phyloP scores from a whole-genome alignment of 2,113 vertebrate genomes.

The Cebidichthys violaceus region DNA sequence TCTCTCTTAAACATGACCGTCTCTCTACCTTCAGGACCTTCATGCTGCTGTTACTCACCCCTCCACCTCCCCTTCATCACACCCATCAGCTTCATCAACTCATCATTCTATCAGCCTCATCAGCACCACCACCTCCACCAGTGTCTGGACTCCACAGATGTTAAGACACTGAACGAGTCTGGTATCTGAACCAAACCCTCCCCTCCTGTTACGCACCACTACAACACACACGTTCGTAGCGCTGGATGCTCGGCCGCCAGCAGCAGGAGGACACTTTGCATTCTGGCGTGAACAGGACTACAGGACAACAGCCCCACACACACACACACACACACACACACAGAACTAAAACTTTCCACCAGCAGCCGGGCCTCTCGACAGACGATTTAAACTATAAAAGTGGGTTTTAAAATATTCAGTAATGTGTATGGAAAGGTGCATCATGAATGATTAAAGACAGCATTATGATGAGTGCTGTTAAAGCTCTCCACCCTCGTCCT shows the following conservation, averaged over 20 bases:
- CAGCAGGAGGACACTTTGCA: not conserved
- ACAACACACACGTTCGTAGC: not conserved
- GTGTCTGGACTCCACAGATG: too few relatives aligned
- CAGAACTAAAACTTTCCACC: not conserved
- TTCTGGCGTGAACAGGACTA: constrained; percentile 5
- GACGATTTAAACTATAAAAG: constrained; percentile 29
- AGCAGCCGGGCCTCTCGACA: constrained; percentile 14
- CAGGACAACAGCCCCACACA: not conserved
- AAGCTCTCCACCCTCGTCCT: constrained; percentile 6
- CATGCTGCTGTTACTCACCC: too few relatives aligned
- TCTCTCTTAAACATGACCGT: too few relatives aligned
- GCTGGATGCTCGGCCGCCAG: not conserved
- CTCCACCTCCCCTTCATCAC: too few relatives aligned
- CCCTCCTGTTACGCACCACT: not conserved
- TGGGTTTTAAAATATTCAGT: constrained; percentile 59
- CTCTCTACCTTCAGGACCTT: too few relatives aligned
- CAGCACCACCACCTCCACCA: too few relatives aligned
- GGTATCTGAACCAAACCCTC: not conserved
- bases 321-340: constrained; percentile 7
- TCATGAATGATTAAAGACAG: constrained; percentile 65
- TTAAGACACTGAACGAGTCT: not conserved
- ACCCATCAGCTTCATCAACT: too few relatives aligned
- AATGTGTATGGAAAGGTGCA: constrained; percentile 52
- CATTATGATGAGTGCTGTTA: constrained; percentile 46
- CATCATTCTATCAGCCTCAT: too few relatives aligned